Percentiles rank a stretch among this genome's conserved stretches.
Evolutionary conservation across 2,797 vertebrate species (phyloP).

Genomic region (Clangula hyemalis): DNA sequence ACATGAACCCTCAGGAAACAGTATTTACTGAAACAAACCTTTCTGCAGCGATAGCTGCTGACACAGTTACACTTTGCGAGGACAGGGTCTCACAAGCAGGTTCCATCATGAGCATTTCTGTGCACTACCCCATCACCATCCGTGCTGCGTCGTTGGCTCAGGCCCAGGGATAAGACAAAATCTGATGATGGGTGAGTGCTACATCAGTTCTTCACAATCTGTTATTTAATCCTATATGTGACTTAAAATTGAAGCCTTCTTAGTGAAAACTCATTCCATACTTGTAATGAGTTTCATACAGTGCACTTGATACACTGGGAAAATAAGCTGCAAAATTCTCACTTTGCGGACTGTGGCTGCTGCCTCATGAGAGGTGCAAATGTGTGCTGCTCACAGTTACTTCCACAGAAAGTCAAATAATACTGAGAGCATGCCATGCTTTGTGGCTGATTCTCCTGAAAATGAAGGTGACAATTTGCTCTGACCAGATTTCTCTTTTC

Average conservation of each 20-base stretch:
- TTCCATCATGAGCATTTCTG: background rate
- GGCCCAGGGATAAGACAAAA: background rate
- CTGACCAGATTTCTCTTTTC: background rate
- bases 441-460: background rate
- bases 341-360: background rate
- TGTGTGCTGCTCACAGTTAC: rapidly evolving
- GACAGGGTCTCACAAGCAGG: background rate
- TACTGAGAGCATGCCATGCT: background rate
- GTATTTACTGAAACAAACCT: background rate
- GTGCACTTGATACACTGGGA: background rate
- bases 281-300: background rate
- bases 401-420: background rate
- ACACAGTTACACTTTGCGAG: background rate
- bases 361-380: background rate
- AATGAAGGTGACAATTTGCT: background rate
- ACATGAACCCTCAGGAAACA: background rate
- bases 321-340: background rate
- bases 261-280: background rate
- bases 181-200: background rate
- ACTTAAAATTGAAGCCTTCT: background rate
- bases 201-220: background rate
- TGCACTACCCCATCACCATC: rapidly evolving
- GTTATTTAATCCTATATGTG: background rate
- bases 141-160: background rate
- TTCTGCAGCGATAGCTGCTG: background rate